These are phyloP conservation scores for Phortica variegata DNA, from an alignment of 1,140 invertebrate species.

Conservation along the genomic window DNA sequence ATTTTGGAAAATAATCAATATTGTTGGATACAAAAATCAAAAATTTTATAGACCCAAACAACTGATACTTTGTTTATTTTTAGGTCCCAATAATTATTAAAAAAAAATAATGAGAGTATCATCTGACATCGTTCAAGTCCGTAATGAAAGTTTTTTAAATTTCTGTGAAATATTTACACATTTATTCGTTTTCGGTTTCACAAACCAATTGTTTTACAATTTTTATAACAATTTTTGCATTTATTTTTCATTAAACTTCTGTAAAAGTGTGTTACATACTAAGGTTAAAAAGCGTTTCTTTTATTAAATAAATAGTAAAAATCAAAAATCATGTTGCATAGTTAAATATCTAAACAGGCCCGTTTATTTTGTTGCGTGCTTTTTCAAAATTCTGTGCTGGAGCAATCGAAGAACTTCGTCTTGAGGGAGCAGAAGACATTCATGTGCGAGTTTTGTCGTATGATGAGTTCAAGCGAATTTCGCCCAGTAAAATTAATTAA, in stretches of 20 bases:
- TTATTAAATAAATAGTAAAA: slow-evolving; percentile 5
- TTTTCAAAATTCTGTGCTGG: slow-evolving; percentile 3
- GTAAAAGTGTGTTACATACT: no score
- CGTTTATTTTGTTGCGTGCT: slow-evolving; percentile 2
- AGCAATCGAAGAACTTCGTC: background rate
- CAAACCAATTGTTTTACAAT: slow-evolving; percentile 47
- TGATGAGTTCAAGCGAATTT: background rate
- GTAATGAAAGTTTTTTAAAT: no score
- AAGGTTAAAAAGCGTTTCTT: slow-evolving; percentile 5
- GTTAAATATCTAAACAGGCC: background rate
- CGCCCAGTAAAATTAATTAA: slow-evolving; percentile 14
- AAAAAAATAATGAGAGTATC: no score
- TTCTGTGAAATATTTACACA: slow-evolving; percentile 45
- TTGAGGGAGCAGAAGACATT: slow-evolving; percentile 12
- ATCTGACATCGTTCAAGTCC: no score
- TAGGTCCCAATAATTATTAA: no score
- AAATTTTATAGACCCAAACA: no score
- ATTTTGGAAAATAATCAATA: no score
- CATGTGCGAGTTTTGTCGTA: no score
- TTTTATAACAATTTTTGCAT: slow-evolving; percentile 24
- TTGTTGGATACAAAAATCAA: no score
- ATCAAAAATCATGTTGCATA: background rate
- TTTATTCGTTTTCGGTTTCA: slow-evolving; percentile 43
- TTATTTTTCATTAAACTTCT: slow-evolving; percentile 8
- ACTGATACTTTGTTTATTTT: no score